phyloP scores from a whole-genome alignment of 2,888 invertebrate species.

The Sphinx pinastri region DNA sequence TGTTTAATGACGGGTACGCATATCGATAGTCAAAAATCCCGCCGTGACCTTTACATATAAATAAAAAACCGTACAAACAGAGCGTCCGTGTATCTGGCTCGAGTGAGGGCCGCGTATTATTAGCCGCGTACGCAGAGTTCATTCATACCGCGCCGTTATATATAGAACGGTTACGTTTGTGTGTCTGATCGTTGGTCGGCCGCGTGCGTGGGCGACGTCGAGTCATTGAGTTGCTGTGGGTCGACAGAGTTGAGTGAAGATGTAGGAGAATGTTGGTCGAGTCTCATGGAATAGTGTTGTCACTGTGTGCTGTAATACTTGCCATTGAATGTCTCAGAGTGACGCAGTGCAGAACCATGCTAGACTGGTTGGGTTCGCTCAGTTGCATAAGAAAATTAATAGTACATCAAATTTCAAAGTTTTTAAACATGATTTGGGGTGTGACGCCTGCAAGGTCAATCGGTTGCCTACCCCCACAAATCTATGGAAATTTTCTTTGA shows the following conservation, averaged over 20 bases:
- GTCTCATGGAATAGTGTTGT: not conserved
- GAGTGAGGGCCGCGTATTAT: conserved; percentile 59
- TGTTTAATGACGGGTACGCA: not conserved
- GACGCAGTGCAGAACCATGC: too few relatives aligned
- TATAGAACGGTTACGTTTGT: conserved; percentile 59
- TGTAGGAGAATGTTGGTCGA: not conserved
- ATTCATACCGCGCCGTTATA: conserved; percentile 69
- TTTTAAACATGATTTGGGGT: too few relatives aligned
- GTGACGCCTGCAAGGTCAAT: too few relatives aligned
- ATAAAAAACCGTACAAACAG: conserved; percentile 4
- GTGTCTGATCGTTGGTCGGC: conserved; percentile 44
- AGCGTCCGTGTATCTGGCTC: conserved; percentile 42
- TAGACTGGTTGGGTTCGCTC: too few relatives aligned
- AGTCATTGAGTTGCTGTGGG: conserved; percentile 10
- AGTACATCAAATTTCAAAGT: too few relatives aligned
- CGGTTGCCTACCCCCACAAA: too few relatives aligned
- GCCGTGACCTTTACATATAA: conserved; percentile 1
- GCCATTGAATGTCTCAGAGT: too few relatives aligned
- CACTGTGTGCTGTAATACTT: too few relatives aligned
- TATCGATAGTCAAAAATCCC: not conserved
- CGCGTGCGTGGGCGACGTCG: conserved; percentile 55
- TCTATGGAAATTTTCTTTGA: too few relatives aligned
- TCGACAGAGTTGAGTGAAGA: not conserved
- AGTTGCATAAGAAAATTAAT: too few relatives aligned
- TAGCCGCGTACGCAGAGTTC: conserved; percentile 71